Evolutionary conservation across 2,113 vertebrate species (phyloP).

Genomic region (Ondatra zibethicus): DNA sequence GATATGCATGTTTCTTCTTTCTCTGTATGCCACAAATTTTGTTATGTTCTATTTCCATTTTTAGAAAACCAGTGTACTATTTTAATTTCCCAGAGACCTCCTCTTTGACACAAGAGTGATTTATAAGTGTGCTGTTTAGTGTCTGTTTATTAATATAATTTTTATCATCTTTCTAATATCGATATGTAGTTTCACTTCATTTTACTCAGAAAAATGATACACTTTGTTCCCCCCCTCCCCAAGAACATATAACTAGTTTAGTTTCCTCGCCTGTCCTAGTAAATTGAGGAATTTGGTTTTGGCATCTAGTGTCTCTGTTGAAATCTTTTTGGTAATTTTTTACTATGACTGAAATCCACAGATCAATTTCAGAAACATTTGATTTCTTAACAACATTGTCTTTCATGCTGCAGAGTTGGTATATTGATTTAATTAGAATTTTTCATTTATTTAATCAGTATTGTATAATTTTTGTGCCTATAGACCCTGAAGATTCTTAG

Average conservation of each 20-base stretch:
- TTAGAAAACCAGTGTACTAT: no score
- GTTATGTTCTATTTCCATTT: constrained; percentile 6
- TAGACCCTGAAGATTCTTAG: background rate
- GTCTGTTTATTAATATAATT: background rate
- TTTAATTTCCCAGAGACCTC: background rate
- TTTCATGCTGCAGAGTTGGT: background rate
- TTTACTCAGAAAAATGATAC: background rate
- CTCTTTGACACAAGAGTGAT: constrained; percentile 1
- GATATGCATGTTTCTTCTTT: background rate
- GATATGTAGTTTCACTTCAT: constrained; percentile 6
- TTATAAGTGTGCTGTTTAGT: background rate
- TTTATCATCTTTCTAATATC: background rate
- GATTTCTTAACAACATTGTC: background rate
- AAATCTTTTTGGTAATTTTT: background rate
- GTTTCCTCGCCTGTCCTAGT: background rate
- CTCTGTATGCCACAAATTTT: background rate
- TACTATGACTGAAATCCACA: background rate
- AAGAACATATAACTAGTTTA: background rate
- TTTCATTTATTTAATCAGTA: background rate
- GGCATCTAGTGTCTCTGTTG: background rate
- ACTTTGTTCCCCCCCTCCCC: background rate
- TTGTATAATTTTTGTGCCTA: background rate
- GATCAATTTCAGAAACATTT: background rate
- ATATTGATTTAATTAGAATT: background rate
- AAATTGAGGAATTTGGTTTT: background rate